Conservation (phyloP, 2,888 invertebrate species). For the Bombylius major region DNA sequence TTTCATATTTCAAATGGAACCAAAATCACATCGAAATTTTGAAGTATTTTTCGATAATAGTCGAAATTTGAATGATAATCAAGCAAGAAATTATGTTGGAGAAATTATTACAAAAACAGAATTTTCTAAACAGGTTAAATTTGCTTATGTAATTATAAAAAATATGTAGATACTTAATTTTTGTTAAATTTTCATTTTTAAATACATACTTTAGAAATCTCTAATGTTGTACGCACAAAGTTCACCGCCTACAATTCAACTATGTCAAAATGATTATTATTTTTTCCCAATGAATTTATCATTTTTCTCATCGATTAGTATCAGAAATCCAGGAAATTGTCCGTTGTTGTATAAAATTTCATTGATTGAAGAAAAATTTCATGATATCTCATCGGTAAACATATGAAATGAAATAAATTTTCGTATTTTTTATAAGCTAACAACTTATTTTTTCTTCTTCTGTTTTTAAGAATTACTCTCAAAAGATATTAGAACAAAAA, state of each 20-base stretch:
- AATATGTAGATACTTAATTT: not conserved
- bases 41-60: constrained; percentile 5
- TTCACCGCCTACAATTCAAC: constrained; percentile 1
- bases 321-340: constrained; percentile 4
- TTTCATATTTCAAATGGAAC: not conserved
- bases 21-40: constrained; percentile 1
- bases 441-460: not conserved
- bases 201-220: constrained; percentile 1
- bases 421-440: not conserved
- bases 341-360: constrained; percentile 5
- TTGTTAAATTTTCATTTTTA: not conserved
- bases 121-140: not conserved
- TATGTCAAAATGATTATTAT: not conserved
- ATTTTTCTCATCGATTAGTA: constrained; percentile 2
- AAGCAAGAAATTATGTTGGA: constrained; percentile 1
- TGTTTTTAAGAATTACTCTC: not conserved
- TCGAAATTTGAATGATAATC: not conserved
- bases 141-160: too few relatives aligned
- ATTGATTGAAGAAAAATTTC: not conserved
- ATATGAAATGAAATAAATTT: not conserved
- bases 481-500: not conserved
- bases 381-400: too few relatives aligned
- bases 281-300: constrained; percentile 1
- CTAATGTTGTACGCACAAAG: not conserved
- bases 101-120: constrained; percentile 1